phyloP scores from a whole-genome alignment of 92 coral and sea anemone species.

The Actinernus sp. region DNA sequence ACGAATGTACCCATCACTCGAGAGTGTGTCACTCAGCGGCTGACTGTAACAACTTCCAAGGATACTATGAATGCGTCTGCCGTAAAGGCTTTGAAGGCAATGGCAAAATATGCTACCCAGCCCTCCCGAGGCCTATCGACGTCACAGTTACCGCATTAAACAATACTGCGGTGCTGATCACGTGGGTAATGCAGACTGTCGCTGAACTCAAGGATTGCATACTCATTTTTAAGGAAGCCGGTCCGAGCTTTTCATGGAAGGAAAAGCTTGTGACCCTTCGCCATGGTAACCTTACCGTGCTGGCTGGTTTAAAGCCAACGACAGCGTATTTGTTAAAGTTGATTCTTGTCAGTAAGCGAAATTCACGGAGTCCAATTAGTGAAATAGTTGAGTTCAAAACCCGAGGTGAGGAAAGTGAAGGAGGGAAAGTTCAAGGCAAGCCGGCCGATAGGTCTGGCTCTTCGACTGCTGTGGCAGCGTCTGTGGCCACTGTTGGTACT shows the following conservation, averaged over 20 bases:
- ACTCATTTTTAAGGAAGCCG: background rate
- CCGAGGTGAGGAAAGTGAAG: background rate
- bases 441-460: background rate
- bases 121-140: background rate
- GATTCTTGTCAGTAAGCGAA: background rate
- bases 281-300: background rate
- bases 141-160: background rate
- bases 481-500: background rate
- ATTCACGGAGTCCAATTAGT: slow-evolving; percentile 1
- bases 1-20: slow-evolving; percentile 18
- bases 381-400: slow-evolving; percentile 2
- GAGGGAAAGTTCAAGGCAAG: background rate
- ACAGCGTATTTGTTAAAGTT: slow-evolving; percentile 8
- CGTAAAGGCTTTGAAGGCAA: slow-evolving; percentile 31
- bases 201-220: background rate
- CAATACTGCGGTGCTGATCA: slow-evolving; percentile 1
- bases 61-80: slow-evolving; percentile 32
- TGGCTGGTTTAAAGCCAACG: background rate
- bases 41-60: slow-evolving; percentile 24
- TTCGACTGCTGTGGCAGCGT: background rate
- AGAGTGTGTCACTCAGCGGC: slow-evolving; percentile 18
- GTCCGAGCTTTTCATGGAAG: background rate
- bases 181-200: background rate
- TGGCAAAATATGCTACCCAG: slow-evolving; percentile 21
- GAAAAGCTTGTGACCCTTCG: background rate